These are phyloP conservation scores for Apocheima hispidaria DNA, from an alignment of 2,888 invertebrate species.

Conservation along the genomic window DNA sequence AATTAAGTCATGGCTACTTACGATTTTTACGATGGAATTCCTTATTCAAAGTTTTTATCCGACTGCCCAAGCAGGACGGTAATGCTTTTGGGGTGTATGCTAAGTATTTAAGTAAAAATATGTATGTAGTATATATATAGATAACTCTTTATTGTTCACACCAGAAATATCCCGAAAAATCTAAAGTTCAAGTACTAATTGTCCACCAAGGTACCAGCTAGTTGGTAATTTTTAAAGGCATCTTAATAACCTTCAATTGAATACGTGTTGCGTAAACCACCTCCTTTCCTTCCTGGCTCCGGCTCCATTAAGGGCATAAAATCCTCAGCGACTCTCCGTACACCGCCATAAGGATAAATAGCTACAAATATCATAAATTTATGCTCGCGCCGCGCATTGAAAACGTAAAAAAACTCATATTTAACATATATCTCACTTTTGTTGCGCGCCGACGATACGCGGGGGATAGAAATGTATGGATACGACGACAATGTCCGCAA, in stretches of 20 bases:
- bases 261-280: not conserved
- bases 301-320: slow-evolving; percentile 43
- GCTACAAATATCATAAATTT: slow-evolving; percentile 79
- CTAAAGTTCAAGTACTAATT: too few relatives aligned
- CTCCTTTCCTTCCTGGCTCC: slow-evolving; percentile 11
- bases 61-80: too few relatives aligned
- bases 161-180: too few relatives aligned
- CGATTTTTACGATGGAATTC: too few relatives aligned
- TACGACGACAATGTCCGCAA: slow-evolving; percentile 27
- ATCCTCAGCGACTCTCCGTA: slow-evolving; percentile 29
- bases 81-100: too few relatives aligned
- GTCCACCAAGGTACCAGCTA: too few relatives aligned
- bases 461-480: slow-evolving; percentile 52
- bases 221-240: not conserved
- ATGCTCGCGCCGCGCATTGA: slow-evolving; percentile 62
- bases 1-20: too few relatives aligned
- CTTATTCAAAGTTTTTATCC: too few relatives aligned
- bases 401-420: slow-evolving; percentile 73
- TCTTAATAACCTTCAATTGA: not conserved
- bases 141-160: too few relatives aligned
- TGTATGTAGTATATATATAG: too few relatives aligned
- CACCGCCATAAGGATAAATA: slow-evolving; percentile 65
- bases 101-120: too few relatives aligned
- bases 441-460: slow-evolving; percentile 58
- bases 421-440: slow-evolving; percentile 81